These are phyloP conservation scores for Lagocephalus sceleratus DNA, from an alignment of 2,797 vertebrate species.

Conservation along the genomic window DNA sequence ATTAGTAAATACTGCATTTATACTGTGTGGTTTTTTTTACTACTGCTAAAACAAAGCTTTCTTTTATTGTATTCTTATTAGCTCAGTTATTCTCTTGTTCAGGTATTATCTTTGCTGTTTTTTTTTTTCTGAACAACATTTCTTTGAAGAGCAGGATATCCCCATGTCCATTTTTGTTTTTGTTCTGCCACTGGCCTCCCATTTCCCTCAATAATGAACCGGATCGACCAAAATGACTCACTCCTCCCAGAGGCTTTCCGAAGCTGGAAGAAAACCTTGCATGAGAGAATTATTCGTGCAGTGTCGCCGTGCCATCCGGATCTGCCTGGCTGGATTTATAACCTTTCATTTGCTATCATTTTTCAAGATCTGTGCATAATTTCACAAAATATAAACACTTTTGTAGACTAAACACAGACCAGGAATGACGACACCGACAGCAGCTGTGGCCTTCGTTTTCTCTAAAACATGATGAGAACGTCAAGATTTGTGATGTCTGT, in stretches of 20 bases:
- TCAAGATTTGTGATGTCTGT: not conserved
- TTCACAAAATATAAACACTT: too few relatives aligned
- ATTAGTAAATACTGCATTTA: constrained; percentile 12
- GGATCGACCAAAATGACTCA: constrained; percentile 59
- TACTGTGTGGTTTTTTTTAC: too few relatives aligned
- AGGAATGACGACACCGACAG: not conserved
- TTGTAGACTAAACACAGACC: constrained; percentile 18
- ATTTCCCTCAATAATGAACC: constrained; percentile 42
- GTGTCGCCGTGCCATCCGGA: constrained; percentile 15
- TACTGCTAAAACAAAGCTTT: constrained; percentile 2
- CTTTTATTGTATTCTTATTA: constrained; percentile 13
- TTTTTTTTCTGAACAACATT: constrained; percentile 8
- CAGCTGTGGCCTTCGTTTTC: too few relatives aligned
- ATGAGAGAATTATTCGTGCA: constrained; percentile 25
- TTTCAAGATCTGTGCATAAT: not conserved
- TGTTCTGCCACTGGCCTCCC: constrained; percentile 16
- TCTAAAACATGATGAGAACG: constrained; percentile 4
- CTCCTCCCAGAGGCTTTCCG: constrained; percentile 37
- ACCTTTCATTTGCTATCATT: constrained; percentile 6
- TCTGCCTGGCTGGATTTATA: constrained; percentile 11
- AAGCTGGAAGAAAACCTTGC: constrained; percentile 44
- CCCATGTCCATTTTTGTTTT: constrained; percentile 9
- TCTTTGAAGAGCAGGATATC: constrained; percentile 31
- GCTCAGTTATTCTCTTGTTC: constrained; percentile 15
- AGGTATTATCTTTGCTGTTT: constrained; percentile 15